Evolutionary conservation across 2,113 vertebrate species (phyloP), one percentile per base, ranked within the genome.

Genomic region (Orthochromis malagaraziensis): DNA sequence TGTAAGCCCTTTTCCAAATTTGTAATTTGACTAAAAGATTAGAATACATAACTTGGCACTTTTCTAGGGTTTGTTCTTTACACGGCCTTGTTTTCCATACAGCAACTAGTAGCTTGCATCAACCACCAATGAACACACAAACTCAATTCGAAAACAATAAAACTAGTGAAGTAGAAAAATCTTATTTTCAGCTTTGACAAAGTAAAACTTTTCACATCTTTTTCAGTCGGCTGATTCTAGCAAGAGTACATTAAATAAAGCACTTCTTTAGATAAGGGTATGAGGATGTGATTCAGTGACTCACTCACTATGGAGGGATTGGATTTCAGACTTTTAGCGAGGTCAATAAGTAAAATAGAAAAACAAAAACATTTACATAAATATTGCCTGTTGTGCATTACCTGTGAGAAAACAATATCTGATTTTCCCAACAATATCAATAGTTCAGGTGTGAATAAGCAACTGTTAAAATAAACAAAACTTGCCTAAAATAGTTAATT

Each of bases 201-300:
- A 68, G 63, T 68, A 68, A 68, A 70, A 14, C 65, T 40, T 70
- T 70, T 70, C n/a, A 24, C 65, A 42, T 70, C 65, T 9, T 42
- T 24, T 42, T 42, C 21, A 45, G n/a, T 73, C 6, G 12, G 1
- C 21, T 73, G 68, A 26, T 45, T 45, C 68, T 26, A 26, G 13
- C 21, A 5, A 45, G 21, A 45, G 8, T 26, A 17, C 4, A 3
- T 73, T 45, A 73, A 73, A 45, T 26, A 45, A 45, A 73, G 40
- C 21, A 26, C 14, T 45, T 26, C 40, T 45, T 73, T 26, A 45
- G 21, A 45, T 45, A 16, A 73, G 38, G 38, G 8, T 45, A 73
- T 73, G 21, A 26, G 40, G 68, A 73, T 73, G 40, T 3, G 68
- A 45, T 26, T 73, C 21, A 26, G 35, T 45, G 68, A 45, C 68